These are phyloP conservation scores for Malacoraja senta DNA, from an alignment of 2,797 vertebrate genomes.

Conservation along the genomic window DNA sequence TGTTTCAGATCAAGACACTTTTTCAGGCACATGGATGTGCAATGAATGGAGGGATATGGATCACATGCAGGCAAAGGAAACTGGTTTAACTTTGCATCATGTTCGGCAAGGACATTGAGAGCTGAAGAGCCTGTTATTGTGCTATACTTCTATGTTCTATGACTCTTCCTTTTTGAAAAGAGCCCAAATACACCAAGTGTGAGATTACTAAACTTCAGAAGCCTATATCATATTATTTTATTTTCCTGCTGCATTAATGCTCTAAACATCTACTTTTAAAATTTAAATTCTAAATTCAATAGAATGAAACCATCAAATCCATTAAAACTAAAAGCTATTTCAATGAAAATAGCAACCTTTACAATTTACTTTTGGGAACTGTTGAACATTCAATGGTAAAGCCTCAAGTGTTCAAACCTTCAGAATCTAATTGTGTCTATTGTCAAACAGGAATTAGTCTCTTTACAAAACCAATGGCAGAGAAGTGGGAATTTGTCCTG, in stretches of 20 bases:
- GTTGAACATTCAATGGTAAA: background rate
- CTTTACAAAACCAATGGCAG: background rate
- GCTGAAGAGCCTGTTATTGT: no score
- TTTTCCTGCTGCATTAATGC: background rate
- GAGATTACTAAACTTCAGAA: background rate
- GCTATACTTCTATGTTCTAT: no score
- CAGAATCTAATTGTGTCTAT: background rate
- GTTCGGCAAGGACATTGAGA: no score
- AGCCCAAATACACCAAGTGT: background rate
- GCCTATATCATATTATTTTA: background rate
- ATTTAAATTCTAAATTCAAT: background rate
- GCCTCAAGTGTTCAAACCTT: background rate
- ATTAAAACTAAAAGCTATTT: background rate
- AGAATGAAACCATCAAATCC: background rate
- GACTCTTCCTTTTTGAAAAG: background rate
- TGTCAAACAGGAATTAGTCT: background rate
- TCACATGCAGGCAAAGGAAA: no score
- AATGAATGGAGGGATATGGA: no score
- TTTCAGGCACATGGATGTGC: no score
- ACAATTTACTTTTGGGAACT: background rate
- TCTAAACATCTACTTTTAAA: background rate
- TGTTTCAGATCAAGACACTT: no score
- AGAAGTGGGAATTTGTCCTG: background rate
- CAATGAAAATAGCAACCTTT: background rate
- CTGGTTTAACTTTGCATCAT: no score